A percentile compares a stretch with the other conserved stretches of the same genome.
Evolutionary conservation across 2,797 vertebrate species (phyloP).

Genomic region (Erithacus rubecula): DNA sequence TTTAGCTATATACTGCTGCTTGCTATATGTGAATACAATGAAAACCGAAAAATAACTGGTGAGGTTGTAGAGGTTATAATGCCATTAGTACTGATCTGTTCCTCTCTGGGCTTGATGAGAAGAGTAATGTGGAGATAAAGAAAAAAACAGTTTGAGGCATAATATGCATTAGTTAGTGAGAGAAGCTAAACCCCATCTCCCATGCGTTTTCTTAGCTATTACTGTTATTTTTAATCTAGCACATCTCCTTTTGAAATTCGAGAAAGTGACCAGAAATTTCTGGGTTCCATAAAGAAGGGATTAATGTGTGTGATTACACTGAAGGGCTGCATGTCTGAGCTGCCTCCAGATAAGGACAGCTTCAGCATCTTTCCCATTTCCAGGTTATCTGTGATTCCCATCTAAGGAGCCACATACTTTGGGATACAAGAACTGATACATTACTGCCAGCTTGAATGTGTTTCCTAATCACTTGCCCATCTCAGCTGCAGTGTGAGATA

Average conservation of each 20-base stretch:
- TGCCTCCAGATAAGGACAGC: neutral
- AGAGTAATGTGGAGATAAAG: neutral
- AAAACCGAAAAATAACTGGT: neutral
- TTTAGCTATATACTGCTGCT: neutral
- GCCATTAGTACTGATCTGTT: neutral
- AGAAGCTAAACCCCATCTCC: neutral
- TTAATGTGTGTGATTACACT: neutral
- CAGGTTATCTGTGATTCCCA: neutral
- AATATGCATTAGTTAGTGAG: neutral
- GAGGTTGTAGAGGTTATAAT: neutral
- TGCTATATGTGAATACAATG: neutral
- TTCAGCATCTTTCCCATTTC: neutral
- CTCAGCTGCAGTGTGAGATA: neutral
- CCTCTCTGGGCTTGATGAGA: neutral
- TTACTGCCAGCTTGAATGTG: neutral
- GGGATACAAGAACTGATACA: neutral
- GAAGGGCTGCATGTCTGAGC: accelerated
- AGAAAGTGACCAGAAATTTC: neutral
- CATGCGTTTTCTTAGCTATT: neutral
- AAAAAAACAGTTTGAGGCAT: neutral
- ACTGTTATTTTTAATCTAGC: neutral
- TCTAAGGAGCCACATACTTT: neutral
- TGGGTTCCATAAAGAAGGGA: neutral
- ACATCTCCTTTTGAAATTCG: neutral
- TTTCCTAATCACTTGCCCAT: neutral